Evolutionary conservation across 2,888 invertebrate species (phyloP).

Genomic region (Limnephilus marmoratus): DNA sequence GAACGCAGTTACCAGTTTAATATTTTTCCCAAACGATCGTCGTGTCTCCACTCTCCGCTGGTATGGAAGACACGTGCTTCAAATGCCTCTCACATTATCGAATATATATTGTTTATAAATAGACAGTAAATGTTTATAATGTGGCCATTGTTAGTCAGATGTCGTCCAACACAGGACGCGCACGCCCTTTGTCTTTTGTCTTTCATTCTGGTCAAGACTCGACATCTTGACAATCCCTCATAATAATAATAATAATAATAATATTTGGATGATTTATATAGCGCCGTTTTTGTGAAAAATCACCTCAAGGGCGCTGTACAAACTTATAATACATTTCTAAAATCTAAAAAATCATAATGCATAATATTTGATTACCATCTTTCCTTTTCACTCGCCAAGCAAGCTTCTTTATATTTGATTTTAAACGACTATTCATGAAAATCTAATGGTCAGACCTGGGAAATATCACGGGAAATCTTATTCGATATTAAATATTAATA

Average conservation of each 20-base stretch:
- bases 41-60: background rate
- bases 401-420: background rate
- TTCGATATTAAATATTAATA: background rate
- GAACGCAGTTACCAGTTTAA: background rate
- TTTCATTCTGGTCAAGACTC: background rate
- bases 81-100: slow-evolving; percentile 24
- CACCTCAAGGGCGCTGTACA: too few species aligned
- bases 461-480: background rate
- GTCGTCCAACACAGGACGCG: slow-evolving; percentile 61
- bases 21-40: background rate
- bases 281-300: too few species aligned
- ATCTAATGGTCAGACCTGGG: background rate
- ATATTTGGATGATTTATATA: too few species aligned
- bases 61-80: slow-evolving; percentile 30
- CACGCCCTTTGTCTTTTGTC: slow-evolving; percentile 54
- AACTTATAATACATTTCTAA: too few species aligned
- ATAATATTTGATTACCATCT: background rate
- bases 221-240: background rate
- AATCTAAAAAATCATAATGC: too few species aligned
- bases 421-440: background rate
- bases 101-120: slow-evolving; percentile 57
- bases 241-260: too few species aligned
- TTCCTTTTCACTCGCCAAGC: background rate
- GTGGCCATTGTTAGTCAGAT: slow-evolving; percentile 59
- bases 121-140: slow-evolving; percentile 54